Evolutionary conservation across 2,888 invertebrate species (phyloP).

Genomic region (Lasioglossum villosulum): DNA sequence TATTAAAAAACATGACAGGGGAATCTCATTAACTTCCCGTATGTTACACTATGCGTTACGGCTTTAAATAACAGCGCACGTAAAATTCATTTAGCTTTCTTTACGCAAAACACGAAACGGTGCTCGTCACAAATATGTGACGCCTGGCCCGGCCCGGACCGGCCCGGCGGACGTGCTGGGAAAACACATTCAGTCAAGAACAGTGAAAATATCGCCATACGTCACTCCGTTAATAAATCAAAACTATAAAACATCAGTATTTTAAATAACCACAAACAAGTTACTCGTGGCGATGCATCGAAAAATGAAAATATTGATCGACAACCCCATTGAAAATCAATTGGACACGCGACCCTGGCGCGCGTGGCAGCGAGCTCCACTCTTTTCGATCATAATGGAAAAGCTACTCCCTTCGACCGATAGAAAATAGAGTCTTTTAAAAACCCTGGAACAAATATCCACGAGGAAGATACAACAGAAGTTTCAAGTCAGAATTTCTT

Average conservation of each 20-base stretch:
- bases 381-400: not conserved
- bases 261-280: not conserved
- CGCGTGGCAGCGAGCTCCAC: not conserved
- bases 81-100: not conserved
- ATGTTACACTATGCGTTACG: not conserved
- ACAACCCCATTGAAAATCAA: not conserved
- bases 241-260: not conserved
- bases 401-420: not conserved
- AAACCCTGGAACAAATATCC: not conserved
- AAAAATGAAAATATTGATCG: not conserved
- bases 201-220: not conserved
- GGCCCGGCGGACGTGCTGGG: not conserved
- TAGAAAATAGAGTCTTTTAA: not conserved
- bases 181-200: not conserved
- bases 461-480: not conserved
- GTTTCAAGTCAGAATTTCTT: not conserved
- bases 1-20: not conserved
- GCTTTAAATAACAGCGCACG: not conserved
- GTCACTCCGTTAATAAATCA: not conserved
- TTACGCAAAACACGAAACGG: not conserved
- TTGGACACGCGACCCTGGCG: not conserved
- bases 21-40: not conserved
- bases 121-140: not conserved
- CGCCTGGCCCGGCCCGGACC: not conserved
- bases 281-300: not conserved